phyloP scores from a whole-genome alignment of 1,140 invertebrate genomes.

The Drepana arcuata region DNA sequence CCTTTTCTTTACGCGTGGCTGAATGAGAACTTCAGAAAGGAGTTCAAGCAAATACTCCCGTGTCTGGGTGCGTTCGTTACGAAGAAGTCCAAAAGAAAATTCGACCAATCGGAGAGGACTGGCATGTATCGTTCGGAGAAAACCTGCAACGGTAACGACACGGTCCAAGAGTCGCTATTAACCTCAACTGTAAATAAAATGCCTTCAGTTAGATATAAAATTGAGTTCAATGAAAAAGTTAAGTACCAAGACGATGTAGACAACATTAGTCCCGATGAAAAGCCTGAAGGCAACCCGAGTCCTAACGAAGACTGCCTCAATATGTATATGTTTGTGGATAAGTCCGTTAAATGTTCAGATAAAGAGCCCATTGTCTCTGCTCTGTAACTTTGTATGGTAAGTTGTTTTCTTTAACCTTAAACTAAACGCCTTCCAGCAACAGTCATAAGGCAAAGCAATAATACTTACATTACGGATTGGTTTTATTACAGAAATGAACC shows the following conservation, averaged over 20 bases:
- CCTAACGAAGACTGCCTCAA: conserved; percentile 59
- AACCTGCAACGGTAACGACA: conserved; percentile 82
- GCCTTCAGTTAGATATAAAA: conserved; percentile 57
- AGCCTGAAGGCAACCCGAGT: conserved; percentile 47
- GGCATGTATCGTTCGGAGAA: conserved; percentile 72
- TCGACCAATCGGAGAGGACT: conserved; percentile 53
- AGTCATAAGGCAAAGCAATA: too few species aligned
- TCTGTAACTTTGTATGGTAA: conserved; percentile 45
- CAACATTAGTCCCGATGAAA: conserved; percentile 61
- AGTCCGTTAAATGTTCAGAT: conserved; percentile 40
- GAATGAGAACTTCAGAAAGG: conserved; percentile 97
- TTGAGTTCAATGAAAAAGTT: conserved; percentile 50
- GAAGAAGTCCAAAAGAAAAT: conserved; percentile 46
- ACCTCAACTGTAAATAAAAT: conserved; percentile 50
- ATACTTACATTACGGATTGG: too few species aligned
- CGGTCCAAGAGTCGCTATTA: conserved; percentile 80
- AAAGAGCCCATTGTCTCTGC: conserved; percentile 60
- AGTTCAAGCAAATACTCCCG: conserved; percentile 87
- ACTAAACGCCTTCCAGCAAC: too few species aligned
- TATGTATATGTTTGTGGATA: conserved; percentile 66
- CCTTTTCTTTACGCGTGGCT: conserved; percentile 95
- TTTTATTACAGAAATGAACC: too few species aligned
- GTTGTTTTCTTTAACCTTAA: too few species aligned
- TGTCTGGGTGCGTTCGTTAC: conserved; percentile 75
- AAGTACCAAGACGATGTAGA: conserved; percentile 41